These are phyloP conservation scores for Prolemur simus DNA, from an alignment of 2,113 vertebrate genomes.

Conservation along the genomic window DNA sequence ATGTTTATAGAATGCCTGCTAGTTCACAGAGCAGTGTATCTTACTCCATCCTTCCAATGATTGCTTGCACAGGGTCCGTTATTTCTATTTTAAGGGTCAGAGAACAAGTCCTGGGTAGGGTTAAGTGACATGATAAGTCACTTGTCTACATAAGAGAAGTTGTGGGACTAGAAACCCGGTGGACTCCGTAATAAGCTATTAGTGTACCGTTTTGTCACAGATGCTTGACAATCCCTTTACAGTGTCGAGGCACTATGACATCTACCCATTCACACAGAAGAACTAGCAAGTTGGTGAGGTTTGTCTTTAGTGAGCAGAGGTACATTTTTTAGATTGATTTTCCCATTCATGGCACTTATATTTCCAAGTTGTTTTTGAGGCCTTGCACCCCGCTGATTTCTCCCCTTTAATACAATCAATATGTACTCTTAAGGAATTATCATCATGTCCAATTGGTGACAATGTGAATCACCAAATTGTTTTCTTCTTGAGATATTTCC, in stretches of 20 bases:
- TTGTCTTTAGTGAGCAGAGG: not conserved
- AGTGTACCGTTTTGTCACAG: not conserved
- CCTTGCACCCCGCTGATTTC: rapidly evolving
- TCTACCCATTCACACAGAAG: not conserved
- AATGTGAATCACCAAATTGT: not conserved
- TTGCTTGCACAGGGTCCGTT: not conserved
- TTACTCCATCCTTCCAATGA: not conserved
- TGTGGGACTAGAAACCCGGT: not conserved
- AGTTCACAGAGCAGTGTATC: not conserved
- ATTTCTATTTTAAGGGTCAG: not conserved
- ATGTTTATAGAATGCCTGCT: not conserved
- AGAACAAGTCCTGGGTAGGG: not conserved
- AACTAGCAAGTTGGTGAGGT: not conserved
- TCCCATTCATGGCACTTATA: not conserved
- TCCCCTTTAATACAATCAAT: not conserved
- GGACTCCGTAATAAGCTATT: not conserved
- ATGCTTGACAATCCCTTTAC: not conserved
- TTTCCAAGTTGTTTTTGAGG: not conserved
- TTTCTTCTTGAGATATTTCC: not conserved
- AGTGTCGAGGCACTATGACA: not conserved
- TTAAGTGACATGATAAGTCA: not conserved
- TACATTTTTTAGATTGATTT: not conserved
- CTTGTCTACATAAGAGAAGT: not conserved
- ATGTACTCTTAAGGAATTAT: not conserved
- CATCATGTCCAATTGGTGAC: not conserved